Conservation (phyloP, 2,888 invertebrate species). For the Lobophora halterata region DNA sequence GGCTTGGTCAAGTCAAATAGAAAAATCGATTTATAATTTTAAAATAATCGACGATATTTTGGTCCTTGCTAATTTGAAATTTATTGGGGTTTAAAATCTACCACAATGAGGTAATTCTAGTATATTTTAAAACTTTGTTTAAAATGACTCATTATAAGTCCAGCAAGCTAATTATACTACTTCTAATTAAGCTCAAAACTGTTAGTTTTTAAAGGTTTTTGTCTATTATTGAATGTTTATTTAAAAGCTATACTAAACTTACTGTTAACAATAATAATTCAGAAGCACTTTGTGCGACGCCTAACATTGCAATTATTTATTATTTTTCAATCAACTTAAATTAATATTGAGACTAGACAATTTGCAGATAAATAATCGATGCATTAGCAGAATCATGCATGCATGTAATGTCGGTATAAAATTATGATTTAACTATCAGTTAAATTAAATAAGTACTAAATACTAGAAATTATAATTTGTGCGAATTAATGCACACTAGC, state of each 20-base stretch:
- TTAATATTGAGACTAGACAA: no score
- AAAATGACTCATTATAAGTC: conserved; percentile 38
- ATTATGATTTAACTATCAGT: no score
- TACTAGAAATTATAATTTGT: conserved; percentile 27
- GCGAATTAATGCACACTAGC: conserved; percentile 29
- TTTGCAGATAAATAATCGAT: neutral
- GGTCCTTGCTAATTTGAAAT: conserved; percentile 62
- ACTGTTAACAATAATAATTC: conserved; percentile 4
- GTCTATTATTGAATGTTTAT: conserved; percentile 15
- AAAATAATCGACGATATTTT: conserved; percentile 46
- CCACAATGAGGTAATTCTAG: conserved; percentile 39
- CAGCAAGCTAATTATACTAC: conserved; percentile 43
- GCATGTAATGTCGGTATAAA: no score
- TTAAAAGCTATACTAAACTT: conserved; percentile 12
- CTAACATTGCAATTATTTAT: neutral
- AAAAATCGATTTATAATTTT: conserved; percentile 46
- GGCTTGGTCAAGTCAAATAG: conserved; percentile 57
- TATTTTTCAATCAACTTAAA: no score
- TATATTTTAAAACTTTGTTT: conserved; percentile 40
- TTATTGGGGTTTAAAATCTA: conserved; percentile 41
- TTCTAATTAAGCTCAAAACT: conserved; percentile 39
- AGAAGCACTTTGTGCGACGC: conserved; percentile 27
- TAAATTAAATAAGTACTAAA: no score
- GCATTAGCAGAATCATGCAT: no score
- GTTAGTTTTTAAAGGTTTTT: conserved; percentile 29